Percentiles rank a stretch among this genome's conserved stretches.
Conservation (phyloP, 2,797 vertebrate genomes). For the Squalus acanthias region DNA sequence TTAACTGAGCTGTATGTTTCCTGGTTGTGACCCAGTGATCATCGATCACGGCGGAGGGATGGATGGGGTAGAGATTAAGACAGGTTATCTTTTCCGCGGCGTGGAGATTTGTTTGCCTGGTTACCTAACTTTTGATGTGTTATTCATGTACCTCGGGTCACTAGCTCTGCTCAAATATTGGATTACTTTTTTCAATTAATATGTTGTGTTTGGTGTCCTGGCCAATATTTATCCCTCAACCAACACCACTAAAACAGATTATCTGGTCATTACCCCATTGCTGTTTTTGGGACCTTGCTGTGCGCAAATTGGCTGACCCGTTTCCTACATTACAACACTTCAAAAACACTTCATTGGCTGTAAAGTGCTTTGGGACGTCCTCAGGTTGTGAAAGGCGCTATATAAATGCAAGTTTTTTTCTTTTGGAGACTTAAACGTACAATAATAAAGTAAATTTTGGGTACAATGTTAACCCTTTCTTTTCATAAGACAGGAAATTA, state of each 20-base stretch:
- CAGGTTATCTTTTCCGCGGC: background rate
- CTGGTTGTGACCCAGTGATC: background rate
- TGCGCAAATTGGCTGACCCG: background rate
- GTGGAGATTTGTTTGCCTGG: background rate
- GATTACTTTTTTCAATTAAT: background rate
- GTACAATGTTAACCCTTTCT: background rate
- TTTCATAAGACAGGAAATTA: background rate
- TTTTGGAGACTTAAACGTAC: background rate
- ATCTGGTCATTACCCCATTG: background rate
- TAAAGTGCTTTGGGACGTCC: background rate
- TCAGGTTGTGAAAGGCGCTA: background rate
- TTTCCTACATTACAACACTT: background rate
- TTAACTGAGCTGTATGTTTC: background rate
- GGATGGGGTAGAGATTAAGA: background rate
- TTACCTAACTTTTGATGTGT: background rate
- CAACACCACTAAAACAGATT: background rate
- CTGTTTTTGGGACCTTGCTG: background rate
- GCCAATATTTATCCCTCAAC: background rate
- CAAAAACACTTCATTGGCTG: background rate
- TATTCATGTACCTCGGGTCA: background rate
- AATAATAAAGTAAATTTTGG: background rate
- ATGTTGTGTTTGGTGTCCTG: background rate
- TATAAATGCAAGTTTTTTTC: background rate
- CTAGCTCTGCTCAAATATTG: background rate
- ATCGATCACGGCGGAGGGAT: background rate